These are phyloP conservation scores for Drosophila prostipennis DNA, from an alignment of 2,888 invertebrate genomes.

Conservation along the genomic window DNA sequence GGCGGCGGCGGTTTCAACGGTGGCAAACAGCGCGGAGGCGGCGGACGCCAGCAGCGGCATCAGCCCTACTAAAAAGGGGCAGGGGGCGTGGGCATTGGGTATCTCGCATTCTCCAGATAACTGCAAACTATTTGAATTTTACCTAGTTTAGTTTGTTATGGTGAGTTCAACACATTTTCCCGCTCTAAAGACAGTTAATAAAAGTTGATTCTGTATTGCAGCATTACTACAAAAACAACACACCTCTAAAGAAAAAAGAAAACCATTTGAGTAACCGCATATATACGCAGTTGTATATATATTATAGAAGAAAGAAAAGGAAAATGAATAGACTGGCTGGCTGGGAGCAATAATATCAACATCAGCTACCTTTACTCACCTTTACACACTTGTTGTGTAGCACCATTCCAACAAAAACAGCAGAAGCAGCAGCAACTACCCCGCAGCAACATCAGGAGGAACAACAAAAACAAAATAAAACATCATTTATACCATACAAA, in stretches of 20 bases:
- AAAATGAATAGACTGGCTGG: conserved; percentile 48
- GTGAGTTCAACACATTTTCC: conserved; percentile 37
- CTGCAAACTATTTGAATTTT: conserved; percentile 77
- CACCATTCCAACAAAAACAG: conserved; percentile 64
- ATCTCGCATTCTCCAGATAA: conserved; percentile 61
- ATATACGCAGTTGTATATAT: conserved; percentile 45
- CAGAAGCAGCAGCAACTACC: conserved; percentile 17
- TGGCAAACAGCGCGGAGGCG: conserved; percentile 92
- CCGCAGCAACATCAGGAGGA: conserved; percentile 24
- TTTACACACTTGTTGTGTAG: conserved; percentile 65
- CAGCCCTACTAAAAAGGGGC: conserved; percentile 90
- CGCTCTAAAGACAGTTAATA: too few relatives aligned
- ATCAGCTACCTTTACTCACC: conserved; percentile 38
- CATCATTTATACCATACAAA: conserved; percentile 41
- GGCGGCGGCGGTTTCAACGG: conserved; percentile 86
- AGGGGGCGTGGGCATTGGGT: conserved; percentile 34
- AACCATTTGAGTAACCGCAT: conserved; percentile 22
- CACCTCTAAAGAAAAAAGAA: conserved; percentile 6
- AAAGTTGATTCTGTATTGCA: conserved; percentile 7
- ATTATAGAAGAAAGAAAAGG: conserved; percentile 33
- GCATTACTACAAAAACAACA: conserved; percentile 49
- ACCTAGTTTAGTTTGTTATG: conserved; percentile 77
- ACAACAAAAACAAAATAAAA: conserved; percentile 18
- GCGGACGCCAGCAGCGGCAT: conserved; percentile 93
- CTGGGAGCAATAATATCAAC: conserved; percentile 28